phyloP scores from a whole-genome alignment of 1,140 invertebrate species.

The Diachasma alloeum region DNA sequence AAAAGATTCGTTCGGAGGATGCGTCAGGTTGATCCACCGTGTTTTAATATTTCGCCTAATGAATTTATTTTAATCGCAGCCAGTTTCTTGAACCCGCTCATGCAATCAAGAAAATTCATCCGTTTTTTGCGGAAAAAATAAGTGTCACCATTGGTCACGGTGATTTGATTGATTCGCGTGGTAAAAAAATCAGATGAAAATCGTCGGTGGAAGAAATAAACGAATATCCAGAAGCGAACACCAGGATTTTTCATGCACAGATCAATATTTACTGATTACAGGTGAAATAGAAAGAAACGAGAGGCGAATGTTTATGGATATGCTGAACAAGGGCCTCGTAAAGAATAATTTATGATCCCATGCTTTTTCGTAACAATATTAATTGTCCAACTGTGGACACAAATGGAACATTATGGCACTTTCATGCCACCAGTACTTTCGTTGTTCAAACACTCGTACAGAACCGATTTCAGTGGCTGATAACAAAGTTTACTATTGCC shows the following conservation, averaged over 20 bases:
- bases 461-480: not conserved
- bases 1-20: not conserved
- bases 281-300: not conserved
- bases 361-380: slow-evolving; percentile 19
- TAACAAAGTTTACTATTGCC: not conserved
- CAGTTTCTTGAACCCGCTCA: not conserved
- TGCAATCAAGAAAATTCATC: not conserved
- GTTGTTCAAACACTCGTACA: not conserved
- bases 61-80: slow-evolving; percentile 40
- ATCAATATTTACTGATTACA: not conserved
- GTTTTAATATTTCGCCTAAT: slow-evolving; percentile 33
- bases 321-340: slow-evolving; percentile 10
- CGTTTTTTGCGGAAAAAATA: not conserved
- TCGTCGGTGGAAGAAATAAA: not conserved
- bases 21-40: not conserved
- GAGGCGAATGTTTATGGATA: not conserved
- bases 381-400: slow-evolving; percentile 22
- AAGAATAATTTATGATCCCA: slow-evolving; percentile 29
- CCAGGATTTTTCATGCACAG: not conserved
- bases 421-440: slow-evolving; percentile 18
- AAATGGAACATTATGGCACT: slow-evolving; percentile 1
- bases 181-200: not conserved
- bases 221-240: not conserved
- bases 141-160: not conserved
- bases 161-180: not conserved